Conservation (phyloP, 92 coral and sea anemone species). For the Porites rus region DNA sequence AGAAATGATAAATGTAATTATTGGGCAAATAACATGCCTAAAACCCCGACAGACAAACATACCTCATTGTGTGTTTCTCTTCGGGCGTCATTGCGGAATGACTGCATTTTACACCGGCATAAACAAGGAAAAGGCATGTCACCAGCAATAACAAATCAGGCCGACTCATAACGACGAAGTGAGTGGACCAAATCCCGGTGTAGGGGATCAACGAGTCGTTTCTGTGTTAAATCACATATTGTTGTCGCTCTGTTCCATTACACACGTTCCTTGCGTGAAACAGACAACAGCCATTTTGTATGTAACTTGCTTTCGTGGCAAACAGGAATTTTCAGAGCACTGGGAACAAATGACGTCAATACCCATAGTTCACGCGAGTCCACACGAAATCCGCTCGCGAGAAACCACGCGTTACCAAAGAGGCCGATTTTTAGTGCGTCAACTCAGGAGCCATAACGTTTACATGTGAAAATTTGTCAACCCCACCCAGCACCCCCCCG, state of each 20-base stretch:
- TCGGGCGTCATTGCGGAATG: conserved; percentile 82
- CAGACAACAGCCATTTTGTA: conserved; percentile 43
- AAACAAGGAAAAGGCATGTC: conserved; percentile 47
- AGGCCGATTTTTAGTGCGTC: neutral
- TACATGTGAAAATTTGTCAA: no score
- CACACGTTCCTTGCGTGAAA: conserved; percentile 23
- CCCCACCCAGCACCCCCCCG: no score
- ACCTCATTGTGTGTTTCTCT: conserved; percentile 84
- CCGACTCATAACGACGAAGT: conserved; percentile 32
- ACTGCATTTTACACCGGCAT: conserved; percentile 51
- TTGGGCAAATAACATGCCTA: neutral
- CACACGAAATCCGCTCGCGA: neutral
- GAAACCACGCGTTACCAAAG: neutral
- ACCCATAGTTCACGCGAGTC: neutral
- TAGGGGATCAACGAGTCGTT: conserved; percentile 29
- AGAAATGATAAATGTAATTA: neutral
- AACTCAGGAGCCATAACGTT: neutral
- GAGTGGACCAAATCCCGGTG: conserved; percentile 44
- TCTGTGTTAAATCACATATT: conserved; percentile 33
- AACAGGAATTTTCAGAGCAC: conserved; percentile 43
- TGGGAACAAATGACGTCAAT: conserved; percentile 64
- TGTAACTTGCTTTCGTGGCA: conserved; percentile 92
- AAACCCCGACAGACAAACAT: conserved; percentile 10
- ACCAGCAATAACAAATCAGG: conserved; percentile 38
- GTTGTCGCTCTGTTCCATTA: conserved; percentile 3